These are phyloP conservation scores for Suillia variegata DNA, from an alignment of 2,888 invertebrate species.

Conservation along the genomic window DNA sequence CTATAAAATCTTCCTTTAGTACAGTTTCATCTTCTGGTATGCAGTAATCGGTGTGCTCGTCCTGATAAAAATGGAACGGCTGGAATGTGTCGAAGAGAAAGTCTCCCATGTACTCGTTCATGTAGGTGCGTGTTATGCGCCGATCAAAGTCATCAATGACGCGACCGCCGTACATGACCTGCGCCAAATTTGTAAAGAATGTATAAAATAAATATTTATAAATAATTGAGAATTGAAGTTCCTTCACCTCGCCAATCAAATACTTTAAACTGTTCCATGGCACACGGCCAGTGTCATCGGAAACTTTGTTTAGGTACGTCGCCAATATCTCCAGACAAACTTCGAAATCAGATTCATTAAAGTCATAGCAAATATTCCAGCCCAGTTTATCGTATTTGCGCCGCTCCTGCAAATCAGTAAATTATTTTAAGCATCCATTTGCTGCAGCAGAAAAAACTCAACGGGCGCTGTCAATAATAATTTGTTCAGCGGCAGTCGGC, in stretches of 20 bases:
- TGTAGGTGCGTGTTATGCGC: constrained; percentile 83
- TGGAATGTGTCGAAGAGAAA: constrained; percentile 91
- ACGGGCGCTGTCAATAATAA: constrained; percentile 13
- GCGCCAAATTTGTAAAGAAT: not conserved
- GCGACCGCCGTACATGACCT: constrained; percentile 94
- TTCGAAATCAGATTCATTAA: constrained; percentile 90
- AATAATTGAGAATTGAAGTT: not conserved
- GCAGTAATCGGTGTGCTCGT: constrained; percentile 75
- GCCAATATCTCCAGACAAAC: constrained; percentile 86
- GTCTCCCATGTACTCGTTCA: constrained; percentile 95
- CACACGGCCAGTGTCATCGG: constrained; percentile 67
- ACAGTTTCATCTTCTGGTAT: constrained; percentile 70
- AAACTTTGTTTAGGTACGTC: constrained; percentile 78
- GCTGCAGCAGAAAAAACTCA: not conserved
- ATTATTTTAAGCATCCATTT: constrained; percentile 4
- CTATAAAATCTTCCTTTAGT: constrained; percentile 73
- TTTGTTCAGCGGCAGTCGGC: constrained; percentile 6
- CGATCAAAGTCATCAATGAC: constrained; percentile 92
- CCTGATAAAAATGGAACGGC: constrained; percentile 86
- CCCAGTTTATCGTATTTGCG: constrained; percentile 93
- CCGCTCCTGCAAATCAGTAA: constrained; percentile 76
- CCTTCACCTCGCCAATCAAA: constrained; percentile 83
- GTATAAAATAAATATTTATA: not conserved
- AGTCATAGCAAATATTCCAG: constrained; percentile 93
- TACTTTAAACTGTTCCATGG: constrained; percentile 93